phyloP scores from a whole-genome alignment of 2,797 vertebrate species.

The Sparus aurata region DNA sequence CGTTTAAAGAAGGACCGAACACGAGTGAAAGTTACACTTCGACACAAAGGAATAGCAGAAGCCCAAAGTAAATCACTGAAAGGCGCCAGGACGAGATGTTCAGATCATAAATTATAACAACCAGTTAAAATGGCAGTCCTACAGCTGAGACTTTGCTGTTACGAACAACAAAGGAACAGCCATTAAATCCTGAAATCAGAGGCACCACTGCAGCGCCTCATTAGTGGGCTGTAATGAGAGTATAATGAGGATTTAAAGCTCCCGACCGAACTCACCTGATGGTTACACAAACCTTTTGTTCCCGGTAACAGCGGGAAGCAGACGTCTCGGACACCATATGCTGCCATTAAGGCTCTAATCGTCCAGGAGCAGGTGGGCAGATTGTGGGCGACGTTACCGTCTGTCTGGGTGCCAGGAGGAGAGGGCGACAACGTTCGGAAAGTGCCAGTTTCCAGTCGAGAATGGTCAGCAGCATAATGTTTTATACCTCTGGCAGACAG shows the following conservation, averaged over 20 bases:
- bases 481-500: slow-evolving; percentile 10
- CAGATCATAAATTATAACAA: slow-evolving; percentile 4
- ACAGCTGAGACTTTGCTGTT: slow-evolving; percentile 10
- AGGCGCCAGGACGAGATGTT: not conserved
- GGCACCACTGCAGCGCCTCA: slow-evolving; percentile 42
- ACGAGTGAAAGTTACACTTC: not conserved
- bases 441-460: slow-evolving; percentile 32
- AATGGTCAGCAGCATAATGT: slow-evolving; percentile 32
- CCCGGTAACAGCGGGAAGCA: slow-evolving; percentile 52
- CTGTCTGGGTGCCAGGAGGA: slow-evolving; percentile 58
- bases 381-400: slow-evolving; percentile 59
- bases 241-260: slow-evolving; percentile 69
- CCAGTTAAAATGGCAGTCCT: not conserved
- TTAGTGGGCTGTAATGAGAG: slow-evolving; percentile 70
- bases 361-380: slow-evolving; percentile 74
- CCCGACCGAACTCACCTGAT: slow-evolving; percentile 70
- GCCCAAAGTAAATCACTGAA: slow-evolving; percentile 3
- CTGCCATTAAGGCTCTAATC: slow-evolving; percentile 71
- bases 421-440: slow-evolving; percentile 3
- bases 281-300: slow-evolving; percentile 72
- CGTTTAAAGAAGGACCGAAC: not conserved
- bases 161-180: slow-evolving; percentile 9
- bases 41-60: not conserved
- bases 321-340: slow-evolving; percentile 77
- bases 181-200: slow-evolving; percentile 31